phyloP scores from a whole-genome alignment of 2,888 invertebrate species.

The Lamellibrachia satsuma region DNA sequence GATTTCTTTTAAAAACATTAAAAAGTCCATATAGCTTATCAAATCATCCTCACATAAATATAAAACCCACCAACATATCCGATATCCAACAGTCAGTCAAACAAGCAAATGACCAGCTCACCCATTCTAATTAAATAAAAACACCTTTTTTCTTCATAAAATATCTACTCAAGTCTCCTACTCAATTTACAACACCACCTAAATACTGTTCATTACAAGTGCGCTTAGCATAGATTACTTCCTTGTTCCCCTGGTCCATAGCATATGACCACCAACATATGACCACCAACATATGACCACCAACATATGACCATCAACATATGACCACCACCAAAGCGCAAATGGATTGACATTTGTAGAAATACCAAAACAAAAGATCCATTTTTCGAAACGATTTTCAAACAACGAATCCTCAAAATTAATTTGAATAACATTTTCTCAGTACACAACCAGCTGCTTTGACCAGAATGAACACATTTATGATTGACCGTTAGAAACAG shows the following conservation, averaged over 20 bases:
- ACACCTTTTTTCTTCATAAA: no score
- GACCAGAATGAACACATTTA: no score
- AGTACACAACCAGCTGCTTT: no score
- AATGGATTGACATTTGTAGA: not conserved
- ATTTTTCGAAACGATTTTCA: not conserved
- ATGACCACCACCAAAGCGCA: not conserved
- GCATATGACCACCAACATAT: not conserved
- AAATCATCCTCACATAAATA: not conserved
- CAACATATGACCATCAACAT: no score
- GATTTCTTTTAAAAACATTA: not conserved
- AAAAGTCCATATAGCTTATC: not conserved
- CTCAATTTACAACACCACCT: no score
- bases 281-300: not conserved
- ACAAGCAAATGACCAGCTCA: no score
- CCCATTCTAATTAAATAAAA: not conserved
- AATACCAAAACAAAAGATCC: not conserved
- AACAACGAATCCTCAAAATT: not conserved
- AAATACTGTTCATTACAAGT: no score
- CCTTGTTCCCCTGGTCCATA: not conserved
- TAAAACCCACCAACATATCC: not conserved
- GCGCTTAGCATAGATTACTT: not conserved
- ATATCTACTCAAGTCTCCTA: no score
- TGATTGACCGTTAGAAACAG: no score
- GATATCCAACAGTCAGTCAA: no score
- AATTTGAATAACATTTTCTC: not conserved